Percentiles rank a stretch among this genome's conserved stretches.
These are phyloP conservation scores for Sturnira hondurensis DNA, from an alignment of 2,113 vertebrate genomes.

Conservation along the genomic window DNA sequence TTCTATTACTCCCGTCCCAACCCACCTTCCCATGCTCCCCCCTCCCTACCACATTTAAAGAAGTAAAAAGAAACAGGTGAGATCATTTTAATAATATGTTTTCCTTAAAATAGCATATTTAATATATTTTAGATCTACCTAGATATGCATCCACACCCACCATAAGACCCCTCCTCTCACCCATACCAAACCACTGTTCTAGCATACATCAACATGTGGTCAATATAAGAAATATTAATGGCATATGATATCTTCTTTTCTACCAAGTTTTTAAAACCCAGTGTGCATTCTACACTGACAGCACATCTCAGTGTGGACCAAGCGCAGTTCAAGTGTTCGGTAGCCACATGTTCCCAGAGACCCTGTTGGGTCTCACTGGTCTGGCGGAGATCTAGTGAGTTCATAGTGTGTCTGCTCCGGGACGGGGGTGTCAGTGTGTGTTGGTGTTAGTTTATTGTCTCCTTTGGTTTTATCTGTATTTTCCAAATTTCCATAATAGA, in stretches of 20 bases:
- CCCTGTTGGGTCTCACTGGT: rapidly evolving
- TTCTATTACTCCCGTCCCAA: too few species aligned
- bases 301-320: rapidly evolving
- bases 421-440: too few species aligned
- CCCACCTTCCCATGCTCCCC: too few species aligned
- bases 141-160: too few species aligned
- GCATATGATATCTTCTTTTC: neutral
- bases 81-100: neutral
- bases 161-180: too few species aligned
- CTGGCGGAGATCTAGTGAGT: neutral
- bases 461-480: neutral
- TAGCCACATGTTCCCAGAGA: neutral
- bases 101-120: neutral
- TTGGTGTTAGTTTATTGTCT: neutral
- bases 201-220: neutral
- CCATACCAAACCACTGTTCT: too few species aligned
- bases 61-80: neutral
- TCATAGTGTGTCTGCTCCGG: neutral
- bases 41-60: neutral
- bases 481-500: constrained; percentile 21
- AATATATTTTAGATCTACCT: neutral
- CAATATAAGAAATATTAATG: neutral
- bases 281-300: neutral
- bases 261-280: neutral
- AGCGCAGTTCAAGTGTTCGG: neutral